Conservation (phyloP, 2,888 invertebrate species). For the Pachliopta kotzebuea region DNA sequence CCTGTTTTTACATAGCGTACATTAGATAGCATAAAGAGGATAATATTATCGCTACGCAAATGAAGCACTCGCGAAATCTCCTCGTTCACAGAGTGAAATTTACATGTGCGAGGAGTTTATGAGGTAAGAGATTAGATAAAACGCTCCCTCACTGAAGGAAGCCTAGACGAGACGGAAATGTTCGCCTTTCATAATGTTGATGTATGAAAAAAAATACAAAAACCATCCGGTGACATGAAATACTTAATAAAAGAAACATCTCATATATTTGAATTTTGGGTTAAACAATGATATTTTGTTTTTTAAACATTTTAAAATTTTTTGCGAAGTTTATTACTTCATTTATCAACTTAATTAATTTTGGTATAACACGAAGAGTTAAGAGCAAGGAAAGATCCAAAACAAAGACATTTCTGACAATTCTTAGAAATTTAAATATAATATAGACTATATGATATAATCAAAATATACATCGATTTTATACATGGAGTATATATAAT, state of each 20-base stretch:
- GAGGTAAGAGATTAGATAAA: slow-evolving; percentile 13
- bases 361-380: too few relatives aligned
- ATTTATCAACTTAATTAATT: too few relatives aligned
- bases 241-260: neutral
- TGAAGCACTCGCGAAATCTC: slow-evolving; percentile 15
- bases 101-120: slow-evolving; percentile 17
- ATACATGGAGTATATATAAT: too few relatives aligned
- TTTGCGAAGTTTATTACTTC: too few relatives aligned
- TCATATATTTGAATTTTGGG: neutral
- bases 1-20: slow-evolving; percentile 10
- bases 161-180: neutral
- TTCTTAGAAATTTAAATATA: too few relatives aligned
- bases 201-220: neutral
- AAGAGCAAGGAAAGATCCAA: too few relatives aligned
- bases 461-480: too few relatives aligned
- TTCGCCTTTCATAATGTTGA: neutral
- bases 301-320: neutral
- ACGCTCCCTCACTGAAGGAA: neutral
- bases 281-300: neutral
- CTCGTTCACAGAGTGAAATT: slow-evolving; percentile 15
- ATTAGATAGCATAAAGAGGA: slow-evolving; percentile 2
- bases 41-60: slow-evolving; percentile 15
- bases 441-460: too few relatives aligned
- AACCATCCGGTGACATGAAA: neutral
- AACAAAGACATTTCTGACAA: too few relatives aligned